phyloP scores from a whole-genome alignment of 2,113 vertebrate species.

The Gulo gulo region DNA sequence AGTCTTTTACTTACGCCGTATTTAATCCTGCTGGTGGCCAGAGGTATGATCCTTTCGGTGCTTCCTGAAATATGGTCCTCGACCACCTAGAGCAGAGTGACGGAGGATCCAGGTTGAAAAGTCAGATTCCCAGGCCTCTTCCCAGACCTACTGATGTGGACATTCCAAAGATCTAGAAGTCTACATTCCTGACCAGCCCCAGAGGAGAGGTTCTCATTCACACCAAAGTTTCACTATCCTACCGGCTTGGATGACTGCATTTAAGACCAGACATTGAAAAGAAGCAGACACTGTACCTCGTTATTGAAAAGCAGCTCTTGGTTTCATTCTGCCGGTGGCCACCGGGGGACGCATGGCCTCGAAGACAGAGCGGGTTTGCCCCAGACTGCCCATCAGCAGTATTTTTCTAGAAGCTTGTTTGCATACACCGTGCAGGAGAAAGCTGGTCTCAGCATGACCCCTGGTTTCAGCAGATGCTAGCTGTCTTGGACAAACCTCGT shows the following conservation, averaged over 20 bases:
- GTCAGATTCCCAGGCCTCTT: background rate
- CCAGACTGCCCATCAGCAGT: background rate
- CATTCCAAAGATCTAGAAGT: too few species aligned
- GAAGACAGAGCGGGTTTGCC: background rate
- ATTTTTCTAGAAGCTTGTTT: background rate
- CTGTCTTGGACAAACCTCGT: background rate
- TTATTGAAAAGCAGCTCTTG: background rate
- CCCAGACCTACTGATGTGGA: background rate
- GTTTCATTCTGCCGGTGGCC: background rate
- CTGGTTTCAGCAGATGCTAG: background rate
- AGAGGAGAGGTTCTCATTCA: background rate
- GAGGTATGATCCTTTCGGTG: background rate
- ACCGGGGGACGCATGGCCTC: too few species aligned
- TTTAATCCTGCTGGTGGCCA: background rate
- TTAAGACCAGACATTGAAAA: background rate
- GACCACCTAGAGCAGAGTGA: background rate
- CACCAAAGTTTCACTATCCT: background rate
- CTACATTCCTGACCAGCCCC: background rate
- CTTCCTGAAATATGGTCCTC: background rate
- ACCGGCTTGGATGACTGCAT: background rate
- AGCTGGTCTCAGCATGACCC: background rate
- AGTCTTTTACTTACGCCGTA: background rate
- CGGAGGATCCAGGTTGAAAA: background rate
- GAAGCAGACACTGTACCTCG: background rate
- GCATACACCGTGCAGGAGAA: fast-evolving